Evolutionary conservation across 2,888 invertebrate species (phyloP), one percentile per base, ranked within the genome.

Genomic region (Phania funesta): DNA sequence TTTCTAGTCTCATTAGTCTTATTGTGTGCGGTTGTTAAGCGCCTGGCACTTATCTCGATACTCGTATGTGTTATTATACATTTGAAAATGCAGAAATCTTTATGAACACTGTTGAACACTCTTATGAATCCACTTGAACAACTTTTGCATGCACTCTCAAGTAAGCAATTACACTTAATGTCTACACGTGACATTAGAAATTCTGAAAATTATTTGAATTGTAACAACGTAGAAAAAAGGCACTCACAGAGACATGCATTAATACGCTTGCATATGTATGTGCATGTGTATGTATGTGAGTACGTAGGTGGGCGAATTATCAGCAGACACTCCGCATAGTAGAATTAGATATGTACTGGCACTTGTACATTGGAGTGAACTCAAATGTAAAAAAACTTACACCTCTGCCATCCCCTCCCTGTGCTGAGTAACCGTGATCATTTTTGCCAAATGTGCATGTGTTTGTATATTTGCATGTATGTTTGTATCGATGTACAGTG

Each of bases 151-250:
- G 71, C 71, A 78, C 71, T 78, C 56, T 64, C 64, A 70, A 73
- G 71, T 77, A 81, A 81, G 77, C 81, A 81, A 81, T 81, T 81
- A 81, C 77, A 81, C 77, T 81, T 81, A 81, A 81, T 81, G 81
- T 81, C 81, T 81, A 81, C 81, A 81, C 81, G 81, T 81, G 81
- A 81, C 81, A 81, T 81, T 81, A 81, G 81, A 77, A 81, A 81
- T 77, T 81, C 77, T 81, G 81, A 81, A 81, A 77, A 77, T 81
- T 73, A 64, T 77, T 74, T 77, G 81, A 81, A 73, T 81, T 81
- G 81, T 67, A 68, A 67, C 46, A 73, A 50, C 29, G 65, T 48
- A 62, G 46, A 77, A 81, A 50, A 62, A 64, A 16, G 24, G 8
- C 52, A 54, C 52, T 38, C 18, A 65, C 65, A 65, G 6, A 24